Base-by-base conservation (phyloP, 2,797 vertebrate genomes). In the Onychomys torridus region DNA sequence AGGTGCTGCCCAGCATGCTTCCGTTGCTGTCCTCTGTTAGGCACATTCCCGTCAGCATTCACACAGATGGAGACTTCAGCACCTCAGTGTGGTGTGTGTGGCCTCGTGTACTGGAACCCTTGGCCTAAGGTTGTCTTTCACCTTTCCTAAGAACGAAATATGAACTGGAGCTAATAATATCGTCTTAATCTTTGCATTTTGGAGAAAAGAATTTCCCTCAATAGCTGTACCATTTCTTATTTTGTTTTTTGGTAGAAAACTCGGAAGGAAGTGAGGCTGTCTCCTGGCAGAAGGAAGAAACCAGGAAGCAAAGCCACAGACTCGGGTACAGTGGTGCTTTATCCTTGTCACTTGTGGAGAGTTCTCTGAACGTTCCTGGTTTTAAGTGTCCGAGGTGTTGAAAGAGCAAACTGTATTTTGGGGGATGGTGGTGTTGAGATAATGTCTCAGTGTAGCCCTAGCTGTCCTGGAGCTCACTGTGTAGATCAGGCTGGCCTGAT, bases 251-350 rank as follows among this genome's bases (percentile, higher is more conserved):
- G 43, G n/a, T 52, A 97, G 97, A 81, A 95, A 95, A 40, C 86
- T 94, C 95, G 79, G 92, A 93, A 84, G 94, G 96, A 90, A 67
- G 11, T 14, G 61, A 76, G 55, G 65, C 19, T 1, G 0, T 65
- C 67, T 91, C 17, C 0, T 21, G 25, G 61, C 63, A 96, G 89
- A 95, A 93, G 25, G 79, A 96, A 96, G 89, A 96, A 87, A 88
- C 16, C 90, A 94, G 84, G 86, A 87, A 65, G 4, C 12, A 0
- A 82, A 49, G n/a, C 57, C 19, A 9, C 0, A 86, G 83, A 96
- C 34, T 40, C 96, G 73, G 97, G 97, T 98, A 97, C 59, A 86
- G 17, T 34, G 27, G n/a, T 46, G 14, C 23, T 86, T 89, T 94
- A 13, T 76, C 4, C 57, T 91, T 77, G 55, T 78, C 67, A 73